Evolutionary conservation across 1,140 invertebrate genomes (phyloP).

Genomic region (Bombyx mandarina): DNA sequence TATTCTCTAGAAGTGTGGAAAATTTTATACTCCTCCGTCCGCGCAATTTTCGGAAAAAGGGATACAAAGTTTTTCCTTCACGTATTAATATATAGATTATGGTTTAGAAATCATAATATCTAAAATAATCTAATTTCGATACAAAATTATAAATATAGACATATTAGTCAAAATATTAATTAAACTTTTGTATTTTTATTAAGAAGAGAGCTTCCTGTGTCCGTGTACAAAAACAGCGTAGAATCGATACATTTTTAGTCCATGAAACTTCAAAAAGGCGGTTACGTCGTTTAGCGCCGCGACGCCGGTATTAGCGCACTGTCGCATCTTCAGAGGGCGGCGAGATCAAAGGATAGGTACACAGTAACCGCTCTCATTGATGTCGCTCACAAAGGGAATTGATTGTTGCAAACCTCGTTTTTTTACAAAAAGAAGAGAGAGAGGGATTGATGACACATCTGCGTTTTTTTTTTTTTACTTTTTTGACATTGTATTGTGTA

Average conservation of each 20-base stretch:
- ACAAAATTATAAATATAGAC: too few species aligned
- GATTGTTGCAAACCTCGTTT: conserved; percentile 60
- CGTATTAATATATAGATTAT: too few species aligned
- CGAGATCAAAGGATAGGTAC: conserved; percentile 67
- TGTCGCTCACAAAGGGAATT: conserved; percentile 68
- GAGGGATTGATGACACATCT: conserved; percentile 54
- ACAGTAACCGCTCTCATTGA: conserved; percentile 66
- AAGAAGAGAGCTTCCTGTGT: background rate
- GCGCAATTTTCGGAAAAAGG: too few species aligned
- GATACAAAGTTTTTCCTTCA: too few species aligned
- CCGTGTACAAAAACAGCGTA: background rate
- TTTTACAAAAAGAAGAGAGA: conserved; percentile 34
- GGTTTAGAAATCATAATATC: too few species aligned
- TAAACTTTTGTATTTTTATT: too few species aligned
- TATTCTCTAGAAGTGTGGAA: too few species aligned
- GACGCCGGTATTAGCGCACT: conserved; percentile 55
- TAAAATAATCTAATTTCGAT: too few species aligned
- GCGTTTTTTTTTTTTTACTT: conserved; percentile 33
- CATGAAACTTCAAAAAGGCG: conserved; percentile 20
- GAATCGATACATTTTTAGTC: conserved; percentile 5
- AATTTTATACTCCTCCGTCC: too few species aligned
- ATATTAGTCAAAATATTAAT: too few species aligned
- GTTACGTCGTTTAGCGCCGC: conserved; percentile 40
- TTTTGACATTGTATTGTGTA: conserved; percentile 1
- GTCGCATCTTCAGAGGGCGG: conserved; percentile 66